Percentiles rank a stretch among this genome's conserved stretches.
Conservation (phyloP, 2,113 vertebrate genomes). For the Rhagologus leucostigma region DNA sequence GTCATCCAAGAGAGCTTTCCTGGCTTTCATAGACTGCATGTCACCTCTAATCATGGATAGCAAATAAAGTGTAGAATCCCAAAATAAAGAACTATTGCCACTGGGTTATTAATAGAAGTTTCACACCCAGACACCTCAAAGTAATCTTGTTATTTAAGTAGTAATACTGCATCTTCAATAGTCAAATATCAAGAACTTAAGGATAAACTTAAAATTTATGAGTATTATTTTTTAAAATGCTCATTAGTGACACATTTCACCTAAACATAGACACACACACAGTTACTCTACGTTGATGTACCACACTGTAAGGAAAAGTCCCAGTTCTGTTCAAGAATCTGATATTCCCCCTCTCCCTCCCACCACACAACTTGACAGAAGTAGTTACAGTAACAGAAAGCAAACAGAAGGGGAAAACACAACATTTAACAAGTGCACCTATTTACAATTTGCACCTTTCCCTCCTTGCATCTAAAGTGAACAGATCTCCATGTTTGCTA, state of each 20-base stretch:
- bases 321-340: not conserved
- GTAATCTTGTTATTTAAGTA: slow-evolving; percentile 14
- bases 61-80: not conserved
- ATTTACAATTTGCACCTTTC: slow-evolving; percentile 59
- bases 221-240: not conserved
- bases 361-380: slow-evolving; percentile 2
- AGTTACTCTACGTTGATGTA: slow-evolving; percentile 24
- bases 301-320: slow-evolving; percentile 26
- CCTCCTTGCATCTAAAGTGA: slow-evolving; percentile 3
- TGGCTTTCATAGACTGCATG: not conserved
- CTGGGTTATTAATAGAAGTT: not conserved
- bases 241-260: slow-evolving; percentile 49
- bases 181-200: slow-evolving; percentile 4
- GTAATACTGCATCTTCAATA: not conserved
- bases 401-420: slow-evolving; percentile 53
- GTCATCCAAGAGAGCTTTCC: not conserved
- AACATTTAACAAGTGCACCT: slow-evolving; percentile 46
- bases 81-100: not conserved
- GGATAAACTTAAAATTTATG: not conserved
- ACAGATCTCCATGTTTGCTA: not conserved
- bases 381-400: slow-evolving; percentile 49
- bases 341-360: not conserved
- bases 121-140: not conserved
- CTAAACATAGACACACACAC: slow-evolving; percentile 28
- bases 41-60: not conserved